Evolutionary conservation across 2,888 invertebrate species (phyloP), one percentile per base, ranked within the genome.

Genomic region (Azorinus chamasolen): DNA sequence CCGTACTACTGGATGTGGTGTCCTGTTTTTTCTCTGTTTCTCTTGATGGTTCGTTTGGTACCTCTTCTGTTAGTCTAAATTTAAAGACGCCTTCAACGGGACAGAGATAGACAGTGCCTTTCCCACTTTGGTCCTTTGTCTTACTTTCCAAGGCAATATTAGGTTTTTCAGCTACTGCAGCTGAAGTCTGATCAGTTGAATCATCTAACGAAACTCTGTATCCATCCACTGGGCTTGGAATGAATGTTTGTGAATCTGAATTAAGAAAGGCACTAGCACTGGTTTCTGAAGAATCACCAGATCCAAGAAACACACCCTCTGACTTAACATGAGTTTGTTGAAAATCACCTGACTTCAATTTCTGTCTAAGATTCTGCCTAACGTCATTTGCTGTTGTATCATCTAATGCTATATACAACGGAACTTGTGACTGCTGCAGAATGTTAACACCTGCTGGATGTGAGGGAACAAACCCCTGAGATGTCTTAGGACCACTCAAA

Each of bases 81-180:
- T 72, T 72, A 27, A 72, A 72, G 8, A 72, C 37, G 22, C 65
- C 58, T 4, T 72, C 65, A 32, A 20, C 46, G 1, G 72, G 59
- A 48, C 72, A 72, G n/a, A 72, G 51, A 18, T 65, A 72, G 8
- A 65, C 72, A 18, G 65, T 61, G n/a, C 39, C 53, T 53, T 61
- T 57, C 6, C 12, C 10, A 10, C 32, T 10, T 32, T 32, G 32
- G 5, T 32, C 5, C 5, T 32, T 32, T 6, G 32, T 4, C 10
- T 4, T 4, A 32, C 10, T 32, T 32, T 32, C 32, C 32, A 32
- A 6, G 4, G 5, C 10, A 32, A 10, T 32, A 6, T 32, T 4
- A 32, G 4, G 32, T 32, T 32, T 10, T 32, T 32, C 32, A 32
- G 32, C 5, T 4, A 32, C 32, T 32, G 32, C 10, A 32, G 32